These are phyloP conservation scores for Thumatha senex DNA, from an alignment of 2,888 invertebrate species.

Conservation along the genomic window DNA sequence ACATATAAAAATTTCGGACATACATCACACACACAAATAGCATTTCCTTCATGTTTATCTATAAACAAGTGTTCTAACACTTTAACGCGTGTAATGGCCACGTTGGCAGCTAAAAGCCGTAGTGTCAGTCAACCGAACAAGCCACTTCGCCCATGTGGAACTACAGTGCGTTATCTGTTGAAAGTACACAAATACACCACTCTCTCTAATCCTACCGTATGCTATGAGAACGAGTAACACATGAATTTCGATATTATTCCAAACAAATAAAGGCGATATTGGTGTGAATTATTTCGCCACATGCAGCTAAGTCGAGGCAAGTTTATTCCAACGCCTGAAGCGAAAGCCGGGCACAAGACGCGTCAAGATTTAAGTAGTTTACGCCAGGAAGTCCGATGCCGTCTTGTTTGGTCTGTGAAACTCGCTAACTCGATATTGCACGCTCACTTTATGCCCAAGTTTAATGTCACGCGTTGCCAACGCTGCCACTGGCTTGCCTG, in stretches of 20 bases:
- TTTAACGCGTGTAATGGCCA: slow-evolving; percentile 34
- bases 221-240: slow-evolving; percentile 10
- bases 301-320: slow-evolving; percentile 32
- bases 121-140: slow-evolving; percentile 59
- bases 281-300: slow-evolving; percentile 20
- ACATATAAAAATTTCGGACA: slow-evolving; percentile 18
- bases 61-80: too few species aligned
- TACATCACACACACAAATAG: slow-evolving; percentile 22
- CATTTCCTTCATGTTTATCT: slow-evolving; percentile 24
- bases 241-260: slow-evolving; percentile 33
- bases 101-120: slow-evolving; percentile 46
- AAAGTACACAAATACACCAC: slow-evolving; percentile 37
- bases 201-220: slow-evolving; percentile 40
- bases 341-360: slow-evolving; percentile 46
- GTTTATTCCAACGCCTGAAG: slow-evolving; percentile 47
- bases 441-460: slow-evolving; percentile 76
- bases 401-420: slow-evolving; percentile 67
- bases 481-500: slow-evolving; percentile 41
- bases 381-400: slow-evolving; percentile 63
- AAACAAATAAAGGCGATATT: slow-evolving; percentile 36
- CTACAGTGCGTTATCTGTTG: slow-evolving; percentile 39
- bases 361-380: slow-evolving; percentile 80
- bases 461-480: slow-evolving; percentile 64
- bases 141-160: slow-evolving; percentile 42
- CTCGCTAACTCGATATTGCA: slow-evolving; percentile 77